Evolutionary conservation across 2,888 invertebrate species (phyloP).

Genomic region (Caenorhabditis sp.): DNA sequence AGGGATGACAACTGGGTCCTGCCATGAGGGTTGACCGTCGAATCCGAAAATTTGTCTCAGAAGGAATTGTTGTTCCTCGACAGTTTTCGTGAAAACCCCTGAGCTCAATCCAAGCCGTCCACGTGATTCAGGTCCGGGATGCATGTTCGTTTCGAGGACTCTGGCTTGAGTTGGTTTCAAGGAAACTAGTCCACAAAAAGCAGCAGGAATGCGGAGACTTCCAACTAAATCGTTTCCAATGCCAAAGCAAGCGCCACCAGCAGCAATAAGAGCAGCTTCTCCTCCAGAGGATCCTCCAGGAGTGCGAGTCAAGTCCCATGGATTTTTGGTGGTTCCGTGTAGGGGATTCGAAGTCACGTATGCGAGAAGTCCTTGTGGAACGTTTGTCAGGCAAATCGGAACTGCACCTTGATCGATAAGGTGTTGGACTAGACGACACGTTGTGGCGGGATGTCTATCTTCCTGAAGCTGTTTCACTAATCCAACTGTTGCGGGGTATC

Average conservation of each 20-base stretch:
- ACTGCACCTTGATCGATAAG: conserved; percentile 83
- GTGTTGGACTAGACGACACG: not conserved
- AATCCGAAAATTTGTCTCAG: not conserved
- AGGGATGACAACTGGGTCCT: not conserved
- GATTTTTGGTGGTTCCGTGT: conserved; percentile 84
- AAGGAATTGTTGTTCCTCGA: conserved; percentile 75
- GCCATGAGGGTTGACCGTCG: not conserved
- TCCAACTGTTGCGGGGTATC: not conserved
- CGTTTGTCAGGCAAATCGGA: conserved; percentile 85
- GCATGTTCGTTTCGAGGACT: conserved; percentile 53
- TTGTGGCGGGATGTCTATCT: not conserved
- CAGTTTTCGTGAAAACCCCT: conserved; percentile 81
- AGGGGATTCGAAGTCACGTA: conserved; percentile 84
- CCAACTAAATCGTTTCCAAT: conserved; percentile 85
- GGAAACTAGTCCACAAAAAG: conserved; percentile 84
- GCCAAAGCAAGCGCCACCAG: conserved; percentile 84
- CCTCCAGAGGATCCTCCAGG: conserved; percentile 85
- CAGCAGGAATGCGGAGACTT: conserved; percentile 84
- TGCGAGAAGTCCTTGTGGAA: conserved; percentile 72
- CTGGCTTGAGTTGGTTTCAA: conserved; percentile 84
- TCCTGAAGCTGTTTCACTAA: not conserved
- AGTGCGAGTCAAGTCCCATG: conserved; percentile 80
- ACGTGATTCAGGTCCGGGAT: not conserved
- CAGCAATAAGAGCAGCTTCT: conserved; percentile 84
- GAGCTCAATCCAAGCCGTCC: conserved; percentile 69